These are phyloP conservation scores for Oxygymnocypris stewartii DNA, from an alignment of 2,113 vertebrate species.

Conservation along the genomic window DNA sequence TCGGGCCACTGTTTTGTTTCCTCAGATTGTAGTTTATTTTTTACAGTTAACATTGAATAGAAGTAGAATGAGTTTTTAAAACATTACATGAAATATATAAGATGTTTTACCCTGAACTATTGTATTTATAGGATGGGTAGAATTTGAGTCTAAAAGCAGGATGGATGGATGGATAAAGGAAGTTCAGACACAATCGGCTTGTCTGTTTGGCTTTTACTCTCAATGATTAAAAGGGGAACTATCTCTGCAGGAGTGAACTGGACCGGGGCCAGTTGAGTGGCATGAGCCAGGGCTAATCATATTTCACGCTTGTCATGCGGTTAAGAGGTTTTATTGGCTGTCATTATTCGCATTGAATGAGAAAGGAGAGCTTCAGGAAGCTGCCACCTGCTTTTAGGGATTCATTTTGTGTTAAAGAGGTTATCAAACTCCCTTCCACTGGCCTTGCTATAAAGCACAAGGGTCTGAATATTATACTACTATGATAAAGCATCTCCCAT, in stretches of 20 bases:
- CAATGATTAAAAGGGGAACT: constrained; percentile 5
- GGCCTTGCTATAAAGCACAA: not conserved
- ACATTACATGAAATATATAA: not conserved
- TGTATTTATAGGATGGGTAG: not conserved
- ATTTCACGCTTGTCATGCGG: constrained; percentile 36
- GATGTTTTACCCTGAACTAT: not conserved
- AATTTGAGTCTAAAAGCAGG: not conserved
- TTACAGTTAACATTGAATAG: not conserved
- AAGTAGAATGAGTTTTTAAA: not conserved
- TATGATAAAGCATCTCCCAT: constrained; percentile 10
- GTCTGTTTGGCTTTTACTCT: constrained; percentile 1
- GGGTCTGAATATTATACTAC: constrained; percentile 1
- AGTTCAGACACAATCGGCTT: not conserved
- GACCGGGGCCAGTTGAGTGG: constrained; percentile 36
- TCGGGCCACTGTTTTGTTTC: constrained; percentile 5
- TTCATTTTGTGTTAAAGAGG: not conserved
- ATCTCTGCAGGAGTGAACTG: constrained; percentile 2
- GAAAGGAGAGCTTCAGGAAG: constrained; percentile 23
- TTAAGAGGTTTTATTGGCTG: constrained; percentile 29
- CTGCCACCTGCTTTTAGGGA: constrained; percentile 12
- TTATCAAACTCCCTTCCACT: not conserved
- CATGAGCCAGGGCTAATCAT: constrained; percentile 34
- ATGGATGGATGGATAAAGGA: not conserved
- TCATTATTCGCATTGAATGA: constrained; percentile 33
- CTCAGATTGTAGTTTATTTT: not conserved